phyloP scores from a whole-genome alignment of 2,797 vertebrate species.

The Sebastes melanostomus region DNA sequence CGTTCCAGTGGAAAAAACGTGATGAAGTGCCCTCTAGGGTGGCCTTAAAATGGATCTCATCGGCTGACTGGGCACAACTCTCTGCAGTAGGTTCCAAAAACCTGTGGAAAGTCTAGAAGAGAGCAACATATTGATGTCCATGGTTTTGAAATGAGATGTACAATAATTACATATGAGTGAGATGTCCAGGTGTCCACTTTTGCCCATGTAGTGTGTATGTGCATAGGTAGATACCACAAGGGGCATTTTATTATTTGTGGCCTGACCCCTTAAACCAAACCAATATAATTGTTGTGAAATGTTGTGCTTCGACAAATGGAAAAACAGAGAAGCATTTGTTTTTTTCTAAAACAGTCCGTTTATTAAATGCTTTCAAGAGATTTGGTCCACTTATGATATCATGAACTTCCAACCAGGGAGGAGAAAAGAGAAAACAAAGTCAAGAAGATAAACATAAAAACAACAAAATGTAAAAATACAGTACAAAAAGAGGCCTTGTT shows the following conservation, averaged over 20 bases:
- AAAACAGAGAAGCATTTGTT: neutral
- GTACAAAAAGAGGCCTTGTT: slow-evolving; percentile 80
- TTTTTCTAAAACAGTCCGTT: slow-evolving; percentile 81
- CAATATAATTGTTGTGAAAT: neutral
- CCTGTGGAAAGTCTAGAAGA: neutral
- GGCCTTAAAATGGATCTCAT: too few species aligned
- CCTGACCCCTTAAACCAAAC: neutral
- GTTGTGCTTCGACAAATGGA: neutral
- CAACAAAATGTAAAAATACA: slow-evolving; percentile 77
- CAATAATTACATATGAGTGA: neutral
- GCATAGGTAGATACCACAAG: neutral
- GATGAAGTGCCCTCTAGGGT: too few species aligned
- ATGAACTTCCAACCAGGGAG: slow-evolving; percentile 80
- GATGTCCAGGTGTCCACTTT: neutral
- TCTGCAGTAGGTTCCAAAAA: neutral
- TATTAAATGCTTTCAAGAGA: slow-evolving; percentile 87
- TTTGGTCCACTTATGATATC: slow-evolving; percentile 85
- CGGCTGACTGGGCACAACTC: neutral
- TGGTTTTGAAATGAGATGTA: neutral
- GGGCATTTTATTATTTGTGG: neutral
- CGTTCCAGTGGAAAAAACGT: rapidly evolving
- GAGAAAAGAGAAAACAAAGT: slow-evolving; percentile 74
- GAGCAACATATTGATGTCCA: neutral
- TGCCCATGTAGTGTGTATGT: neutral
- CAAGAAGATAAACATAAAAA: slow-evolving; percentile 41